Conservation (phyloP, 2,888 invertebrate species). For the Catocala fraxini region DNA sequence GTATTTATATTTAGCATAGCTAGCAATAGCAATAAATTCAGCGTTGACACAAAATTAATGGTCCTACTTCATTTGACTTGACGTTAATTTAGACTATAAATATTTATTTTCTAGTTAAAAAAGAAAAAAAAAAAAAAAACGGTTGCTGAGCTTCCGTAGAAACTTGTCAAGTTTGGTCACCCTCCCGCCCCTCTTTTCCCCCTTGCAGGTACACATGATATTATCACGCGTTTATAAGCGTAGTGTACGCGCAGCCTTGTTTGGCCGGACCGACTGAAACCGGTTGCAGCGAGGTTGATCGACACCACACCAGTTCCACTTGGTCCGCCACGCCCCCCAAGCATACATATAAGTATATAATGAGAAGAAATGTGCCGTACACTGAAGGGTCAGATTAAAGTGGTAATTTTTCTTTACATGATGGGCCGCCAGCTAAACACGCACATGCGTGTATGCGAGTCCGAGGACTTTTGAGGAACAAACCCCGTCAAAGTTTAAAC, state of each 20-base stretch:
- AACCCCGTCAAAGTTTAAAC: conserved; percentile 46
- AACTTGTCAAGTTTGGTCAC: conserved; percentile 31
- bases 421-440: conserved; percentile 38
- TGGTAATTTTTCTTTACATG: conserved; percentile 46
- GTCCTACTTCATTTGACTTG: conserved; percentile 16
- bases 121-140: conserved; percentile 3
- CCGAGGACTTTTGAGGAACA: conserved; percentile 38
- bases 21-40: conserved; percentile 27
- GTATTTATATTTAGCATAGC: conserved; percentile 1
- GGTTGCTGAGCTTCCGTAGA: conserved; percentile 29
- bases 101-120: conserved; percentile 20
- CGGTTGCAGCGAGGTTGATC: conserved; percentile 74
- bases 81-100: conserved; percentile 5
- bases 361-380: conserved; percentile 19
- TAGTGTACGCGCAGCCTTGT: conserved; percentile 70
- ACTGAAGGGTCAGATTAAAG: conserved; percentile 36
- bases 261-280: conserved; percentile 69
- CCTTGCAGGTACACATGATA: conserved; percentile 60
- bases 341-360: conserved; percentile 10
- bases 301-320: conserved; percentile 50
- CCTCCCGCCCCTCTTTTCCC: conserved; percentile 19
- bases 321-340: conserved; percentile 47
- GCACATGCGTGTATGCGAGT: conserved; percentile 50
- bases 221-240: conserved; percentile 72
- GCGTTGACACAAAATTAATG: conserved; percentile 30